Evolutionary conservation across 2,113 vertebrate species (phyloP), one percentile per base, ranked within the genome.

Genomic region (Cygnus atratus): DNA sequence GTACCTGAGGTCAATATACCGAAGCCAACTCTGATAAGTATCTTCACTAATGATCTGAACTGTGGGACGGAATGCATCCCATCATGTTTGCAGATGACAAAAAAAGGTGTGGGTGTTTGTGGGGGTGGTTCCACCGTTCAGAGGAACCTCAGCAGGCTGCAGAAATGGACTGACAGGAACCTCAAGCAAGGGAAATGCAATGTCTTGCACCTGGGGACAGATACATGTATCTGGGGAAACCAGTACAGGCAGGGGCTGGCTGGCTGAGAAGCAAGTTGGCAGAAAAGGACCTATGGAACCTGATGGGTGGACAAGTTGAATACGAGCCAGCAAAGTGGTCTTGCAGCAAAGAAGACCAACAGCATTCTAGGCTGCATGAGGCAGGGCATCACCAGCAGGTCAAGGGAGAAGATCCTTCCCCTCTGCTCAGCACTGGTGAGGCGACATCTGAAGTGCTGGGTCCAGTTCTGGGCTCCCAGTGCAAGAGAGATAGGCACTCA

Each of bases 211-310:
- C 8, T 8, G 6, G 11, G 21, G 4, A 3, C 4, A 2, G 33
- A 14, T 39, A 59, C 6, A 21, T 21, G 20, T 21, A 11, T 48
- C 10, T 21, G 20, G 46, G 46, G 20, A 44, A 16, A 80, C 4
- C 9, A 52, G 22, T 20, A 39, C 2, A 11, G 31, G 9, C 57
- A 28, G 26, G 3, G 24, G 17, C 26, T 2, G 2, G 3, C 5
- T 0, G 0, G 3, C 35, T 31, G 31, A 37, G 63, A 50, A 61
- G 44, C 50, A 26, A 10, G 26, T 80, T 84, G 62, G 13, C 41
- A 62, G 74, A 66, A 61, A 52, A 59, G 33, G 11, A 39, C 7
- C 39, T 63, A 57, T 14, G 7, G 22, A n/a, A 50, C 11, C 31
- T 46, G 13, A 13, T 25, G 50, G 24, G 6, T 28, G 33, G 28